phyloP scores from a whole-genome alignment of 1,140 invertebrate species.

The Atta cephalotes region DNA sequence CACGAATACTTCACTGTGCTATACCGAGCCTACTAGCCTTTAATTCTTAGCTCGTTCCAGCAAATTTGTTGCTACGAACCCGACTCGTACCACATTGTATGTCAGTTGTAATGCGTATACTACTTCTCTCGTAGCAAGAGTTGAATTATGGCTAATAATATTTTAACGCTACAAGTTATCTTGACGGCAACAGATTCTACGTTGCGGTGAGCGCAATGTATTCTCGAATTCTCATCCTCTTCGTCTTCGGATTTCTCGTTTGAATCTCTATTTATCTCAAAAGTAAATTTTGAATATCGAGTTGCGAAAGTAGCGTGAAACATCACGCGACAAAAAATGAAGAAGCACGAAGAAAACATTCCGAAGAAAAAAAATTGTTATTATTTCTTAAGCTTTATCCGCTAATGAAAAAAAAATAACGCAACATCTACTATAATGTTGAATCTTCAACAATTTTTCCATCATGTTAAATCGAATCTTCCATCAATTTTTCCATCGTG shows the following conservation, averaged over 20 bases:
- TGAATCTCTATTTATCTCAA: not conserved
- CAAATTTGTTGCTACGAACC: constrained; percentile 21
- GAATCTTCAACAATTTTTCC: no score
- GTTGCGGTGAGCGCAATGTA: not conserved
- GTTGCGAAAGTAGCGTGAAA: not conserved
- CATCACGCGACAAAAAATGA: not conserved
- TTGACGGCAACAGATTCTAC: not conserved
- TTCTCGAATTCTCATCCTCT: not conserved
- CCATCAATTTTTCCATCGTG: not conserved
- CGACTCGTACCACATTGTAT: not conserved
- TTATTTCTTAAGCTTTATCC: not conserved
- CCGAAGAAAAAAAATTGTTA: not conserved
- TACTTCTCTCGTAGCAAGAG: not conserved
- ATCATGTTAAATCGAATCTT: not conserved
- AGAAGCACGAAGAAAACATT: not conserved
- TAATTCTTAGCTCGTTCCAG: constrained; percentile 17
- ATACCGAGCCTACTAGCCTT: not conserved
- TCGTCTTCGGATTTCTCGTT: constrained; percentile 12
- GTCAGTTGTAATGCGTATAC: constrained; percentile 11
- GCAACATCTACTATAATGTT: no score
- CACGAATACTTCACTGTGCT: not conserved
- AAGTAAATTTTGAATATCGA: not conserved
- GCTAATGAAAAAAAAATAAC: not conserved
- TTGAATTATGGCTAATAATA: constrained; percentile 42
- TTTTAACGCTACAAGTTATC: constrained; percentile 42